Base-by-base conservation (phyloP, 1,140 invertebrate genomes). In the Stenopsyche tienmushanensis region DNA sequence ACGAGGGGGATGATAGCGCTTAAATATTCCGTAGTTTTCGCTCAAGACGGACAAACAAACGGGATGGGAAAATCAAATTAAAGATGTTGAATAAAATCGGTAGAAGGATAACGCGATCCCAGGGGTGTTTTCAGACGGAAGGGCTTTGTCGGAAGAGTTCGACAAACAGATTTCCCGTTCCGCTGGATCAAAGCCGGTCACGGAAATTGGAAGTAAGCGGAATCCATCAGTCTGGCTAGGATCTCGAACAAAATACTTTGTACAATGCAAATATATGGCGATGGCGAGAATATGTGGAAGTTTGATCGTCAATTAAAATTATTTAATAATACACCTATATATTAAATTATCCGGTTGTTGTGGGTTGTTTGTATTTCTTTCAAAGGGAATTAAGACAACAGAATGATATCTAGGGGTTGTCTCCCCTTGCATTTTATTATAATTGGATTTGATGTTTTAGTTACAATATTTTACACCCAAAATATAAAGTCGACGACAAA, bases 161-260 rank as follows among this genome's bases (percentile, higher is more conserved):
- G 63, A 52, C 67, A 69, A 69, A 69, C 67, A 69, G 67, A 69
- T 69, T 69, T 69, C 63, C 67, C 42, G 57, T 65, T 65, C 57
- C 57, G 57, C 49, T 15, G 45, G 67, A 69, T 69, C 67, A 69
- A 69, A 60, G 59, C 58, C 67, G 50, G 44, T 23, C 52, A 26
- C 50, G 67, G 67, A 69, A 69, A 69, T 69, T 69, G 63, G 57
- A 69, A 65, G 41, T 65, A 60, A 39, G 20, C 29, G 13, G 17
- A 34, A 64, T 50, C 26, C 23, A 23, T 5, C 18, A 13, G 2
- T 34, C 52, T 21, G 29, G 29, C 29, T 5, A 34, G 13, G 29
- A 34, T 34, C 29, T 5, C 29, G 5, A 7, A 5, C 7, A 8
- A 20, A 15, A 47, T 8, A 47, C 44, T 8, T 47, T 47, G 17